Evolutionary conservation across 2,113 vertebrate species (phyloP), one percentile per base, ranked within the genome.

Genomic region (Calonectris borealis): DNA sequence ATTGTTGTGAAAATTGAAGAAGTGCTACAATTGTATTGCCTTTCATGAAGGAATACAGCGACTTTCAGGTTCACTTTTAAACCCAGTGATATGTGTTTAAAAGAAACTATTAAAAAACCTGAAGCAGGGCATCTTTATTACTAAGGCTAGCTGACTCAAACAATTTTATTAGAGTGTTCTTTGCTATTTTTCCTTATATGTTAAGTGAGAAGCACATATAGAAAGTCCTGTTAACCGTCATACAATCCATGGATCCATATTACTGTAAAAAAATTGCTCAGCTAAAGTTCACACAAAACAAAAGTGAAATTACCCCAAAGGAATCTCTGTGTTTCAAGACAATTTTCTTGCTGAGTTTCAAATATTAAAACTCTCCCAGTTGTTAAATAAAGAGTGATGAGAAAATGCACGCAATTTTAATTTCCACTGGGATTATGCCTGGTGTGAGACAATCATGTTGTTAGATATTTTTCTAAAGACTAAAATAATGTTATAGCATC

Each of bases 341-440:
- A 96, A 97, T 96, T 95, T 96, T 96, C 91, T 94, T 77, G 88
- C 93, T 69, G 88, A 94, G 86, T 96, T 94, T 96, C 94, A 96
- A 95, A 96, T 96, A 95, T 94, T 94, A 94, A 96, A 96, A 94
- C 80, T 95, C 93, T 97, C 95, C 86, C 88, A 88, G 95, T 97
- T 97, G 96, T 97, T 97, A 96, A 96, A 97, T 97, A 96, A 95
- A 97, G 93, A 96, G 88, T 86, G 94, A 96, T 96, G 94, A 97
- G 95, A 94, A 97, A 95, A 96, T 94, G 94, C 93, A 91, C 89
- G 84, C 93, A 95, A 95, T 97, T 96, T 96, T 97, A 97, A 96
- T 97, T 96, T 97, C 97, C 94, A 95, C 93, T 87, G 96, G 96
- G 97, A 97, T 91, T 91, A 86, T 44, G 97, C 84, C 81, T 97